These are phyloP conservation scores for Amphibalanus amphitrite DNA, from an alignment of 1,140 invertebrate species.

Conservation along the genomic window DNA sequence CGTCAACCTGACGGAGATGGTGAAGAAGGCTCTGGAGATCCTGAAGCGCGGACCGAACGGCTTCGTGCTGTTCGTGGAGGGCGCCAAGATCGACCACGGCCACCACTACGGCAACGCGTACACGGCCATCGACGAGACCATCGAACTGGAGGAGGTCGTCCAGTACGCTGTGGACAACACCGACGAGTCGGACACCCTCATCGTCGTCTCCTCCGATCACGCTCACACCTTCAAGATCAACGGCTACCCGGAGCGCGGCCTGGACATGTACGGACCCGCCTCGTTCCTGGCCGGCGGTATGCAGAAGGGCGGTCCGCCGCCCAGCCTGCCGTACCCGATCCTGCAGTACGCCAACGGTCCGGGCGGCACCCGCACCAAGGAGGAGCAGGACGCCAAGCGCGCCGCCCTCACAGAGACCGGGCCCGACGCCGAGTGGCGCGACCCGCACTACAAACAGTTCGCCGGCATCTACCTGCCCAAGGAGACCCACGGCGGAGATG, in stretches of 20 bases:
- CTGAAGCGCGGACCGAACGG: slow-evolving; percentile 16
- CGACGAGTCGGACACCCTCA: slow-evolving; percentile 38
- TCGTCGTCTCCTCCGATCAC: slow-evolving; percentile 47
- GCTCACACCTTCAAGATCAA: slow-evolving; percentile 53
- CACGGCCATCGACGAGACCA: slow-evolving; percentile 57
- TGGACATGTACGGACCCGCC: slow-evolving; percentile 33
- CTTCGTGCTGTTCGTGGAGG: slow-evolving; percentile 19
- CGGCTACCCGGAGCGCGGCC: slow-evolving; percentile 50
- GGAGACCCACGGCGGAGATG: slow-evolving; percentile 73
- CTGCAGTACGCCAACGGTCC: slow-evolving; percentile 65
- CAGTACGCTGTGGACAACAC: slow-evolving; percentile 37
- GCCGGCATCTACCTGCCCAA: slow-evolving; percentile 13
- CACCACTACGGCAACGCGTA: slow-evolving; percentile 67
- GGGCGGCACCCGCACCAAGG: slow-evolving; percentile 18
- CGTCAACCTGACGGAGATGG: slow-evolving; percentile 19
- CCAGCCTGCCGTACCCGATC: slow-evolving; percentile 50
- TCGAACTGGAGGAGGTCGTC: slow-evolving; percentile 38
- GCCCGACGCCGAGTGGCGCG: slow-evolving; percentile 7
- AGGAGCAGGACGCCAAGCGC: slow-evolving; percentile 24
- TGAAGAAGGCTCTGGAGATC: slow-evolving; percentile 17
- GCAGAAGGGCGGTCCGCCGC: slow-evolving; percentile 7
- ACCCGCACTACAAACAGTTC: slow-evolving; percentile 14
- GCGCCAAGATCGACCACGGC: slow-evolving; percentile 53
- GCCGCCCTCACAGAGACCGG: not conserved
- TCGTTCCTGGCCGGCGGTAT: not conserved